Conservation (phyloP, 1,140 invertebrate genomes). For the Lasaia peninsularis region DNA sequence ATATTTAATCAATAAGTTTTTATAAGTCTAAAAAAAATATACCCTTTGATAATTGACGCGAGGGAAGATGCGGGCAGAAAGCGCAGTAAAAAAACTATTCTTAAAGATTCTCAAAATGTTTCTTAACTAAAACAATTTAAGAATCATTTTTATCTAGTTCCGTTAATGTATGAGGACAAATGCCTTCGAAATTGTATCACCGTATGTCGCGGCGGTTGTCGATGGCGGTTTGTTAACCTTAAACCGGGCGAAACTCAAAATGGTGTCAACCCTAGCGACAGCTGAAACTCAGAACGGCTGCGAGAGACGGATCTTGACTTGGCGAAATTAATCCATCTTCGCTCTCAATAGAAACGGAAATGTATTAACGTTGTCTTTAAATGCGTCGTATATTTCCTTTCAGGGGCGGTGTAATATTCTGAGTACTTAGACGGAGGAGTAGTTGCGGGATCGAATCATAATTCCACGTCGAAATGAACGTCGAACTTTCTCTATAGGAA, state of each 20-base stretch:
- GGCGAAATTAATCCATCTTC: conserved; percentile 68
- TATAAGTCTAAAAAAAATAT: too few relatives aligned
- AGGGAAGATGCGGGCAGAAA: too few relatives aligned
- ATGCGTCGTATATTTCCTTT: conserved; percentile 13
- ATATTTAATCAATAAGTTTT: too few relatives aligned
- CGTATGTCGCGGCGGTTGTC: too few relatives aligned
- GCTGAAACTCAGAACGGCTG: conserved; percentile 48
- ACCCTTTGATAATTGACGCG: too few relatives aligned
- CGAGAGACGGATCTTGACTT: conserved; percentile 58
- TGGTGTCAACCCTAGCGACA: conserved; percentile 17
- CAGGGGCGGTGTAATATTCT: conserved; percentile 5
- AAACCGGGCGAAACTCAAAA: background rate
- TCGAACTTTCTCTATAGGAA: background rate
- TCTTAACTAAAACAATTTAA: too few relatives aligned
- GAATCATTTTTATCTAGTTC: too few relatives aligned
- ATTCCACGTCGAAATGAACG: conserved; percentile 5
- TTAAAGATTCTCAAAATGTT: too few relatives aligned
- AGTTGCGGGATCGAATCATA: conserved; percentile 12
- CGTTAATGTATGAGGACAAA: too few relatives aligned
- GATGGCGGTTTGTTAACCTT: too few relatives aligned
- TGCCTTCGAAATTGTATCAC: too few relatives aligned
- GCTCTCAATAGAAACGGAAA: conserved; percentile 55
- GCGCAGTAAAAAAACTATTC: too few relatives aligned
- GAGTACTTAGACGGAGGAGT: conserved; percentile 10
- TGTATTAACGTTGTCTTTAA: conserved; percentile 48